Evolutionary conservation across 2,113 vertebrate genomes (phyloP), one percentile per base, ranked within the genome.

Genomic region (Andinoacara biseriatus): DNA sequence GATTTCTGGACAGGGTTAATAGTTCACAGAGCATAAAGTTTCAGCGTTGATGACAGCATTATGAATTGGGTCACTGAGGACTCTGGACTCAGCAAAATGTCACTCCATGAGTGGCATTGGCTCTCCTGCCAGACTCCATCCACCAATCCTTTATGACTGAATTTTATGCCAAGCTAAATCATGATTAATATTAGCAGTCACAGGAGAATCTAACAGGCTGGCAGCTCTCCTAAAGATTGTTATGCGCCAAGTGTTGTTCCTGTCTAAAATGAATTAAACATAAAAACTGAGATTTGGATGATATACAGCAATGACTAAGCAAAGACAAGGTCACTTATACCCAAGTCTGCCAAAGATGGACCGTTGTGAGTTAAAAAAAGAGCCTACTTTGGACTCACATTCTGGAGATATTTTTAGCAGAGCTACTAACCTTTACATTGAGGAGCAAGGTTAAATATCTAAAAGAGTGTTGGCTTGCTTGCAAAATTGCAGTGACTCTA

Each of bases 361-460:
- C 81, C 80, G 74, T 59, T 75, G 35, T 35, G 15, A 75, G 81
- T 80, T 49, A 78, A 81, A 57, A 65, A 89, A 82, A 15, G 20
- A 74, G 7, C 52, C 24, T 58, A 77, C 22, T 24, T 76, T 57
- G 58, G 58, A 86, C 46, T 57, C 20, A 58, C 52, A n/a, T 60
- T 60, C 43, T 40, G 61, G 31, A 31, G 74, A 74, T 94, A 94
- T 93, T 94, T 93, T 88, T 93, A 94, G 87, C 89, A 80, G 67
- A 52, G 82, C 60, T 63, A 10, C 69, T 78, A 91, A 87, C 89
- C 91, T 88, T 82, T 80, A 76, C 33, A 26, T 56, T 63, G 67
- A 80, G 57, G 63, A 40, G 49, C 57, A 87, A 82, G 76, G 76
- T 89, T 90, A 65, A 85, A 80, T 52, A 33, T 61, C 85, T 83